Conservation (phyloP, 2,113 vertebrate species). For the Saguinus midas region DNA sequence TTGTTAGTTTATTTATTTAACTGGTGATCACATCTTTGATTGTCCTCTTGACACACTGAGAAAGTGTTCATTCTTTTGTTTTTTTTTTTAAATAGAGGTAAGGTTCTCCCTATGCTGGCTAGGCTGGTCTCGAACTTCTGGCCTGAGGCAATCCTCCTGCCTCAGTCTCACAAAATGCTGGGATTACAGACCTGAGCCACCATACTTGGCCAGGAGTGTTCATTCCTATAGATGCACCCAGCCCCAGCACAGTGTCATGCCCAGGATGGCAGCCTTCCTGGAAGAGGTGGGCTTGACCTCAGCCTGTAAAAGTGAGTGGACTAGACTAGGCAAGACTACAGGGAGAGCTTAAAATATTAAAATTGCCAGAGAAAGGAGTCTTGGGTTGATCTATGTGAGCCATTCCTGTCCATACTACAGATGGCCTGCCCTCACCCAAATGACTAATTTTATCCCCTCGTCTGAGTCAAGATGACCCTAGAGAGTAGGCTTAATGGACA, state of each 20-base stretch:
- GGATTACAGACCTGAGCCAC: too few relatives aligned
- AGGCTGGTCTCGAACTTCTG: too few relatives aligned
- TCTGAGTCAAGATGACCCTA: not conserved
- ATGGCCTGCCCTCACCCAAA: too few relatives aligned
- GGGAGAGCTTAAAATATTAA: not conserved
- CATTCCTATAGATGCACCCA: accelerated
- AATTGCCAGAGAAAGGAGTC: not conserved
- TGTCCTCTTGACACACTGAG: not conserved
- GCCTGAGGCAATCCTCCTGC: too few relatives aligned
- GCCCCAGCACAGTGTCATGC: not conserved
- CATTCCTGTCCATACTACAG: not conserved
- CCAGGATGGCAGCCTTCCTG: not conserved
- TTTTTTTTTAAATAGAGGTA: too few relatives aligned
- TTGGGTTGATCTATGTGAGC: not conserved
- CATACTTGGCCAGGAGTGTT: not conserved
- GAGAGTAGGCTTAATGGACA: not conserved
- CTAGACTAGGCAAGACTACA: not conserved
- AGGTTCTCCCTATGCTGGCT: too few relatives aligned
- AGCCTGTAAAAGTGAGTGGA: not conserved
- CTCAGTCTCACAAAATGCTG: too few relatives aligned
- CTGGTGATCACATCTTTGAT: not conserved
- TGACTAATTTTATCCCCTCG: not conserved
- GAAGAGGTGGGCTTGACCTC: not conserved
- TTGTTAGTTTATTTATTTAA: not conserved
- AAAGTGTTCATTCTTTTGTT: not conserved